phyloP scores from a whole-genome alignment of 2,797 vertebrate genomes.

The Trachops cirrhosus region DNA sequence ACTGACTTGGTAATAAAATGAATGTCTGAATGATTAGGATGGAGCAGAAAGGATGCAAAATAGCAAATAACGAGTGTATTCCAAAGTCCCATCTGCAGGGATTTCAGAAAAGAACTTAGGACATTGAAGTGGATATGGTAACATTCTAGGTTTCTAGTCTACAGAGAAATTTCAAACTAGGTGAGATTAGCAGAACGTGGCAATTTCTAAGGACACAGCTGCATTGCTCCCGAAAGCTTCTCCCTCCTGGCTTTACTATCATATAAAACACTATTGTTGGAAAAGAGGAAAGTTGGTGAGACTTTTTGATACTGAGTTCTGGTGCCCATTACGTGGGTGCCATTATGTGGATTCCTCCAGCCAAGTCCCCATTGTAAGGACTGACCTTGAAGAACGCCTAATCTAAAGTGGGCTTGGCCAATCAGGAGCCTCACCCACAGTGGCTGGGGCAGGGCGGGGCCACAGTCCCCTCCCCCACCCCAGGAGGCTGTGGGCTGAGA shows the following conservation, averaged over 20 bases:
- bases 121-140: neutral
- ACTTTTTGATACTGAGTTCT: neutral
- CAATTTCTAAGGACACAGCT: neutral
- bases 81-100: neutral
- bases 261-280: neutral
- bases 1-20: neutral
- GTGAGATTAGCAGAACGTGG: neutral
- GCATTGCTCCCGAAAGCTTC: neutral
- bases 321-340: neutral
- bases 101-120: neutral
- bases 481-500: neutral
- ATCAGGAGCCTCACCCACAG: neutral
- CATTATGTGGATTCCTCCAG: neutral
- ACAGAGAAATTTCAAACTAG: neutral
- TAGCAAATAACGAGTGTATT: neutral
- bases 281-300: neutral
- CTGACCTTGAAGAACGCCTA: neutral
- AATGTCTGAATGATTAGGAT: slow-evolving; percentile 9
- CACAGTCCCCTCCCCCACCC: neutral
- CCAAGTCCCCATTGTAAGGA: neutral
- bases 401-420: neutral
- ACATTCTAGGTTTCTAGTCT: neutral
- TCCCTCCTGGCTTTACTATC: neutral
- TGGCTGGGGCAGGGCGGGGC: neutral
- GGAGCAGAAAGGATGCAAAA: neutral